phyloP scores from a whole-genome alignment of 2,797 vertebrate species.

The Brotula barbata region DNA sequence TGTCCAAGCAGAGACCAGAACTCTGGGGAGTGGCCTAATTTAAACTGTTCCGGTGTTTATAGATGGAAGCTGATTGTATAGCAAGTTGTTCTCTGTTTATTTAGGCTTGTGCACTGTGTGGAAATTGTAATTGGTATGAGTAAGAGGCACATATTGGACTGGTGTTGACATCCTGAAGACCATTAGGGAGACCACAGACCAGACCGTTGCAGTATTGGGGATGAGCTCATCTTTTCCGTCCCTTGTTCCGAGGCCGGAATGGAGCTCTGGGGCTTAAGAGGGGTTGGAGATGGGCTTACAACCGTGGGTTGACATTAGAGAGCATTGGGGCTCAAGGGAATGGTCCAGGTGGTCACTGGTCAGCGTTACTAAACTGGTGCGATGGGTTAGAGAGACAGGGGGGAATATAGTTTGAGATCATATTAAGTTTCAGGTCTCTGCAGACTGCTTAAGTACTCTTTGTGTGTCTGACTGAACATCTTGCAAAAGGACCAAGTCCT shows the following conservation, averaged over 20 bases:
- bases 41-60: constrained; percentile 67
- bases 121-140: constrained; percentile 70
- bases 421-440: too few relatives aligned
- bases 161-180: constrained; percentile 63
- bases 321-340: constrained; percentile 32
- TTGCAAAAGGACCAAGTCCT: too few relatives aligned
- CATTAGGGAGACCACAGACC: constrained; percentile 62
- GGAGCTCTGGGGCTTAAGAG: constrained; percentile 20
- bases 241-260: constrained; percentile 8
- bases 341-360: not conserved
- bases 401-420: too few relatives aligned
- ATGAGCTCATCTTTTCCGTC: constrained; percentile 70
- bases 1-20: constrained; percentile 43
- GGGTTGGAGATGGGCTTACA: constrained; percentile 17
- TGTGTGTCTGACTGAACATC: too few relatives aligned
- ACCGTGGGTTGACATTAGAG: constrained; percentile 25
- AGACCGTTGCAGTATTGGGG: constrained; percentile 37
- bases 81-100: constrained; percentile 69
- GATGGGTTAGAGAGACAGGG: not conserved
- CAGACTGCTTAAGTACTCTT: too few relatives aligned
- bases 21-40: constrained; percentile 62
- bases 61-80: constrained; percentile 71
- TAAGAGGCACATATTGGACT: constrained; percentile 61
- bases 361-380: not conserved
- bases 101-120: constrained; percentile 61